Evolutionary conservation across 1,140 invertebrate genomes (phyloP).

Genomic region (Liolophura sinensis): DNA sequence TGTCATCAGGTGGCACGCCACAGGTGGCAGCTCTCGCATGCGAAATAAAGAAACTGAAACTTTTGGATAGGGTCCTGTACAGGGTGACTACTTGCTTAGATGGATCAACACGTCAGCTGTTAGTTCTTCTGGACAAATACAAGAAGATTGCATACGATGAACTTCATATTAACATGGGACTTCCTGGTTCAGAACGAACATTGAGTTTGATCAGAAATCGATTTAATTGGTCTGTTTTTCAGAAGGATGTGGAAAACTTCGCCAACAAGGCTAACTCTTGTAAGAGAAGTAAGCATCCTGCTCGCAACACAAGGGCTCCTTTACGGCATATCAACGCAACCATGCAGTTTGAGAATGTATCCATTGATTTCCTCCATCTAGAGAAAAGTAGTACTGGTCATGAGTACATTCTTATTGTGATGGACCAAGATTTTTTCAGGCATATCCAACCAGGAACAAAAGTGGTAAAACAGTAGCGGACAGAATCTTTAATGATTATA

Average conservation of each 20-base stretch:
- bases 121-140: slow-evolving; percentile 15
- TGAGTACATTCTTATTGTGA: slow-evolving; percentile 19
- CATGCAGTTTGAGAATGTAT: slow-evolving; percentile 15
- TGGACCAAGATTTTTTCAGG: slow-evolving; percentile 18
- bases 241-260: slow-evolving; percentile 7
- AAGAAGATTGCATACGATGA: not conserved
- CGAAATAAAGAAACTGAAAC: no score
- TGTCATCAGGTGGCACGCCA: no score
- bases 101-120: slow-evolving; percentile 1
- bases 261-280: slow-evolving; percentile 9
- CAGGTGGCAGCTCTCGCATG: no score
- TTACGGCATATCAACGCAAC: slow-evolving; percentile 14
- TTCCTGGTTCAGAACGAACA: slow-evolving; percentile 10
- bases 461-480: slow-evolving; percentile 15
- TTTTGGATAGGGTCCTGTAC: no score
- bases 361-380: slow-evolving; percentile 16
- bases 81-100: no score
- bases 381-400: slow-evolving; percentile 6
- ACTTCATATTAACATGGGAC: slow-evolving; percentile 13
- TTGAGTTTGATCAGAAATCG: slow-evolving; percentile 9
- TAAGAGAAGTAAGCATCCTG: slow-evolving; percentile 17
- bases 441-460: slow-evolving; percentile 16
- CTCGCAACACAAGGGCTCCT: slow-evolving; percentile 7
- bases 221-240: slow-evolving; percentile 14
- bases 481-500: slow-evolving; percentile 21